A percentile compares a stretch with the other conserved stretches of the same genome.
Evolutionary conservation across 2,888 invertebrate species (phyloP).

Genomic region (Hetaerina titia): DNA sequence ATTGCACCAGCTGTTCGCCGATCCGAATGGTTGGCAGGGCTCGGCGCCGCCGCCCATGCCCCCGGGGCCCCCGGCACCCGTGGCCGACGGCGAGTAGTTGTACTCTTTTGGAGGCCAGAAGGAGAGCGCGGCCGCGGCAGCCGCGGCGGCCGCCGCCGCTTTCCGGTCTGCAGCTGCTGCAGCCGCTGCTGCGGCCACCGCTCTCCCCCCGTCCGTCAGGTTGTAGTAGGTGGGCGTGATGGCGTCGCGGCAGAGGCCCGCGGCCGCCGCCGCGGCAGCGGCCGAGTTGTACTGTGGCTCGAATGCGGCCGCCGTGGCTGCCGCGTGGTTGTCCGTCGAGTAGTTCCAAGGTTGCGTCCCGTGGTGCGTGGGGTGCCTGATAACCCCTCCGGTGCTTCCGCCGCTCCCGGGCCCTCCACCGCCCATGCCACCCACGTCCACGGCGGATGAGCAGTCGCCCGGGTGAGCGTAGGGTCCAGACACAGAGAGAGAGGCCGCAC

Average conservation of each 20-base stretch:
- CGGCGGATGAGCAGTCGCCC: conserved; percentile 77
- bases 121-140: conserved; percentile 77
- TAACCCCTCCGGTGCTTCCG: conserved; percentile 83
- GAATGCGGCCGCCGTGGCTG: conserved; percentile 78
- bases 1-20: conserved; percentile 87
- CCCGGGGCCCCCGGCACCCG: conserved; percentile 72
- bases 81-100: conserved; percentile 77
- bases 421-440: conserved; percentile 84
- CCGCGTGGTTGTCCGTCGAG: conserved; percentile 82
- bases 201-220: conserved; percentile 81
- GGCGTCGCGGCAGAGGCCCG: conserved; percentile 74
- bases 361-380: conserved; percentile 85
- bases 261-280: conserved; percentile 81
- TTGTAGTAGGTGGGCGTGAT: conserved; percentile 88
- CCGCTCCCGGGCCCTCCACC: conserved; percentile 76
- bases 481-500: conserved; percentile 74
- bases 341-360: conserved; percentile 89
- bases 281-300: conserved; percentile 81
- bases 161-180: conserved; percentile 78
- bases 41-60: conserved; percentile 71
- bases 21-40: conserved; percentile 83
- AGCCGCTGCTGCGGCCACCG: conserved; percentile 79
- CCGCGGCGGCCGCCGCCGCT: conserved; percentile 74
- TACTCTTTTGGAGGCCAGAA: conserved; percentile 83
- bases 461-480: conserved; percentile 70